Evolutionary conservation across 1,140 invertebrate genomes (phyloP).

Genomic region (Dreissena polymorpha): DNA sequence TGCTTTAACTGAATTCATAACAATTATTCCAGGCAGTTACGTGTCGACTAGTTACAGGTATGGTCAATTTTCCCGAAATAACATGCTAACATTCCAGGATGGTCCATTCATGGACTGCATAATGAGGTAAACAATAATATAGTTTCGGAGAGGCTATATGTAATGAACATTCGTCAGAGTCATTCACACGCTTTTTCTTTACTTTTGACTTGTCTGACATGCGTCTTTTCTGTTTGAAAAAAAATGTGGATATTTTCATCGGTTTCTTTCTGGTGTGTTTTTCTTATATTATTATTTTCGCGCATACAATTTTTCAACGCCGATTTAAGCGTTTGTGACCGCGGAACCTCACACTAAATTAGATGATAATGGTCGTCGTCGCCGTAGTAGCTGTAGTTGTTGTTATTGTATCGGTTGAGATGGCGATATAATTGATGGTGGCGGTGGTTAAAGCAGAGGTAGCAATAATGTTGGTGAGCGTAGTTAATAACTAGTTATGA

Average conservation of each 20-base stretch:
- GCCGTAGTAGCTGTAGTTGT: no score
- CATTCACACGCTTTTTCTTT: no score
- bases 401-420: background rate
- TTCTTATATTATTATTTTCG: no score
- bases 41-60: no score
- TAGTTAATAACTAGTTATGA: no score
- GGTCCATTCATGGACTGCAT: background rate
- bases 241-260: background rate
- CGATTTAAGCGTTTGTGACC: background rate
- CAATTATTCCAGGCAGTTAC: no score
- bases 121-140: background rate
- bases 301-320: background rate
- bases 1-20: no score
- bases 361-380: no score
- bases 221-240: background rate
- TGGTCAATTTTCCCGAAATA: no score
- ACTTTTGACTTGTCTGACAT: no score
- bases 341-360: background rate
- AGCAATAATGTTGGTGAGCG: background rate
- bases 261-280: background rate
- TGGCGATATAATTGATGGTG: background rate
- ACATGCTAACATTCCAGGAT: background rate
- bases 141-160: background rate
- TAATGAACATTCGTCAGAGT: no score
- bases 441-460: background rate